Conservation (phyloP, 1,140 invertebrate genomes). For the Xylocopa sonorina region DNA sequence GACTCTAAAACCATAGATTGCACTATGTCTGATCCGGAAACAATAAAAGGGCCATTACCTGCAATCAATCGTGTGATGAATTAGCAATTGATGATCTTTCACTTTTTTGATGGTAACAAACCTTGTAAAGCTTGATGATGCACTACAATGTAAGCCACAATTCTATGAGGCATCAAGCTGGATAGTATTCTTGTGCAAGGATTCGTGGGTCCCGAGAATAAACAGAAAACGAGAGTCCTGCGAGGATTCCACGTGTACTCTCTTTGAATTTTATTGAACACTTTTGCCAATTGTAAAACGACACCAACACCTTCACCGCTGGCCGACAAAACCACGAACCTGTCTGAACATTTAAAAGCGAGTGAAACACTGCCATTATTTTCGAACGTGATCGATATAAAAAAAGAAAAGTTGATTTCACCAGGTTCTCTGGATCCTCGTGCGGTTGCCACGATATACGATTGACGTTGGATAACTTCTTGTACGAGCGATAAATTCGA, state of each 20-base stretch:
- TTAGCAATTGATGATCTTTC: neutral
- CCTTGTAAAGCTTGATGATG: conserved; percentile 70
- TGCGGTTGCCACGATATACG: conserved; percentile 66
- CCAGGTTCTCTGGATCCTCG: conserved; percentile 74
- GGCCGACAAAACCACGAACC: conserved; percentile 73
- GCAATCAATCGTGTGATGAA: conserved; percentile 23
- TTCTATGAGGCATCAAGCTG: conserved; percentile 64
- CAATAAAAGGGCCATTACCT: conserved; percentile 69
- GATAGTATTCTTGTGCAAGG: conserved; percentile 69
- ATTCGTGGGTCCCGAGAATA: conserved; percentile 69
- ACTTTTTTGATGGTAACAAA: conserved; percentile 52
- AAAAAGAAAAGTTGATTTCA: conserved; percentile 49
- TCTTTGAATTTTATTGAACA: conserved; percentile 64
- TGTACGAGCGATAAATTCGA: conserved; percentile 55
- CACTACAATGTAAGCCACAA: conserved; percentile 73
- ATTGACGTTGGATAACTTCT: conserved; percentile 58
- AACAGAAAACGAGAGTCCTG: conserved; percentile 75
- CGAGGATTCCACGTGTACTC: conserved; percentile 74
- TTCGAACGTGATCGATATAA: too few species aligned
- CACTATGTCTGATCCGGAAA: conserved; percentile 76
- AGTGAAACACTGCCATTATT: neutral
- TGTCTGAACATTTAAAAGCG: conserved; percentile 69
- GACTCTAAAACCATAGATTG: conserved; percentile 70
- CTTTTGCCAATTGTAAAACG: conserved; percentile 70
- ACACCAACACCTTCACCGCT: conserved; percentile 70